Conservation (phyloP, 2,888 invertebrate genomes). For the Quadroppia sp. region DNA sequence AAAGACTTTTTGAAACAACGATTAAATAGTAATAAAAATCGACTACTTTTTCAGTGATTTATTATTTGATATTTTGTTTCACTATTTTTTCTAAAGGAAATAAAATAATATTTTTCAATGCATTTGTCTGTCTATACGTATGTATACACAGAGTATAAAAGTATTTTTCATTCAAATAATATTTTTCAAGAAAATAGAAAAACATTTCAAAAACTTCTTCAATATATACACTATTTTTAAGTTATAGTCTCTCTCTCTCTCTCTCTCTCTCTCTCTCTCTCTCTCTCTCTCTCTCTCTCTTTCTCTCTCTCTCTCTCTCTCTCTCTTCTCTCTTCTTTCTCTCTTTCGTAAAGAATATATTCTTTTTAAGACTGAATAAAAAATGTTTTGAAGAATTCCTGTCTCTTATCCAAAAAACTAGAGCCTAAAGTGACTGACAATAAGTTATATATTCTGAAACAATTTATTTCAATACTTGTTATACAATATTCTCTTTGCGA, state of each 20-base stretch:
- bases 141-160: neutral
- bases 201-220: neutral
- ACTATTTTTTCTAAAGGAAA: neutral
- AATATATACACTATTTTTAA: neutral
- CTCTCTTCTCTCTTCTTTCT: too few relatives aligned
- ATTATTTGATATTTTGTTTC: neutral
- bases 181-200: too few relatives aligned
- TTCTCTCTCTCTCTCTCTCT: too few relatives aligned
- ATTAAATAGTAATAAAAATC: conserved; percentile 29
- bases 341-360: too few relatives aligned
- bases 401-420: neutral
- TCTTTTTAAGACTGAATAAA: neutral
- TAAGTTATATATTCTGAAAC: conserved; percentile 24
- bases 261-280: too few relatives aligned
- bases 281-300: too few relatives aligned
- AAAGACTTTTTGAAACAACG: neutral
- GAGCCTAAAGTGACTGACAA: conserved; percentile 18
- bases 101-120: neutral
- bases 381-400: neutral
- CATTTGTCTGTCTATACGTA: neutral
- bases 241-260: too few relatives aligned
- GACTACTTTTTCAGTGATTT: conserved; percentile 13
- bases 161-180: neutral
- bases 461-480: conserved; percentile 10
- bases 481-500: neutral